Evolutionary conservation across 2,113 vertebrate genomes (phyloP).

Genomic region (Periophthalmus modestus): DNA sequence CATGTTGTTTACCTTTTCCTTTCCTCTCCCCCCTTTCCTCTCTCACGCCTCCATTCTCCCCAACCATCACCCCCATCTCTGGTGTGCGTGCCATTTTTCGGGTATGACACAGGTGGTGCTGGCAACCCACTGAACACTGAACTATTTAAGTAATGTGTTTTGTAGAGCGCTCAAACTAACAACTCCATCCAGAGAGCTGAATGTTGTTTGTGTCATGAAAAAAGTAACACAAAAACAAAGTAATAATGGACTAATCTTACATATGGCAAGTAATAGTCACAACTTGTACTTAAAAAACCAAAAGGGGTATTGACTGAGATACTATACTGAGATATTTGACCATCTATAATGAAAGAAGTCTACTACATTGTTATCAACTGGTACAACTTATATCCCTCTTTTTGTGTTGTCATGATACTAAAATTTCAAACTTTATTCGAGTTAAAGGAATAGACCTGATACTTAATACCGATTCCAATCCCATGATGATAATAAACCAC

Average conservation of each 20-base stretch:
- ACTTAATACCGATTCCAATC: too few species aligned
- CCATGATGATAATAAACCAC: too few species aligned
- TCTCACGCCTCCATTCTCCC: constrained; percentile 22
- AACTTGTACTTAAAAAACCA: neutral
- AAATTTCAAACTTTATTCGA: too few species aligned
- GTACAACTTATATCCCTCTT: too few species aligned
- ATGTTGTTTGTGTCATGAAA: neutral
- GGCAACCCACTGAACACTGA: constrained; percentile 43
- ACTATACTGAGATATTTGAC: neutral
- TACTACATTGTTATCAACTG: too few species aligned
- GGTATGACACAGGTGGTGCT: constrained; percentile 64
- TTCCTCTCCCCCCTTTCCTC: neutral
- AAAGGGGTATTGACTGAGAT: neutral
- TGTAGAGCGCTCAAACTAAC: constrained; percentile 1
- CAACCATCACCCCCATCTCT: constrained; percentile 43
- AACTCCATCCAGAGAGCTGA: neutral
- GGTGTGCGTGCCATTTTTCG: constrained; percentile 49
- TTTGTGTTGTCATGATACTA: too few species aligned
- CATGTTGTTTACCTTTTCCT: constrained; percentile 31
- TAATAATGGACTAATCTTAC: neutral
- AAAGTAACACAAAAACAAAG: too few species aligned
- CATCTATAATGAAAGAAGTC: too few species aligned
- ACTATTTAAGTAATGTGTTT: constrained; percentile 46
- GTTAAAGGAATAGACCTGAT: too few species aligned
- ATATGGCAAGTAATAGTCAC: neutral